A percentile compares a stretch with the other conserved stretches of the same genome.
phyloP scores from a whole-genome alignment of 2,113 vertebrate species.

The Madoqua kirkii region DNA sequence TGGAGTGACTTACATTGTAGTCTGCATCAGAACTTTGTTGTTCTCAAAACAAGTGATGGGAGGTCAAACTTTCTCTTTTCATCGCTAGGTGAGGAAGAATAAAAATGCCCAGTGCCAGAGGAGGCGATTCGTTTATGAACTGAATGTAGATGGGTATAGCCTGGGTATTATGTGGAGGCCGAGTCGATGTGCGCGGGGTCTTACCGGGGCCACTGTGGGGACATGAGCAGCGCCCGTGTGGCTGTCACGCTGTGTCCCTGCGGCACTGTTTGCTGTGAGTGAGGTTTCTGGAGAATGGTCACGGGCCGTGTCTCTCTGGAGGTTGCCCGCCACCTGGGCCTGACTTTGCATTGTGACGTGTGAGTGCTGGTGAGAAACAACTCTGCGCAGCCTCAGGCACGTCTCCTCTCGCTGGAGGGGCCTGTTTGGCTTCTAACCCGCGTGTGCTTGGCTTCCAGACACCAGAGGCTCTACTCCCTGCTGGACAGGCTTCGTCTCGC shows the following conservation, averaged over 20 bases:
- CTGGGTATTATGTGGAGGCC: background rate
- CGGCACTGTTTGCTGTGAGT: no score
- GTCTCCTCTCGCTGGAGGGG: background rate
- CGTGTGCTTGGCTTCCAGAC: constrained; percentile 79
- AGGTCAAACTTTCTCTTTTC: background rate
- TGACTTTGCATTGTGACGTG: background rate
- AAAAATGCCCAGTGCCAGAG: no score
- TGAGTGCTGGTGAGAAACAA: background rate
- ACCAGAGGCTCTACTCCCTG: constrained; percentile 97
- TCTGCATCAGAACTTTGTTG: background rate
- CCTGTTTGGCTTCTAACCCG: background rate
- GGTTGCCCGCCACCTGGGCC: background rate
- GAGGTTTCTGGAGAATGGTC: background rate
- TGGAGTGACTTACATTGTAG: fast-evolving
- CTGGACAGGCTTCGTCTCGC: constrained; percentile 96
- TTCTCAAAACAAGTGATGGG: background rate
- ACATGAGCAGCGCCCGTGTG: background rate
- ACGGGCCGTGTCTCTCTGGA: background rate
- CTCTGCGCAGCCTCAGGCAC: background rate
- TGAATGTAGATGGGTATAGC: background rate
- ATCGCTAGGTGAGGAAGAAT: background rate
- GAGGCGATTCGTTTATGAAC: background rate
- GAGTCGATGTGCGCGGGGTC: background rate
- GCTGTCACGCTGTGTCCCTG: fast-evolving
- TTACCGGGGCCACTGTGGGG: fast-evolving